phyloP scores from a whole-genome alignment of 1,140 invertebrate genomes.

The Calliphora vicina region DNA sequence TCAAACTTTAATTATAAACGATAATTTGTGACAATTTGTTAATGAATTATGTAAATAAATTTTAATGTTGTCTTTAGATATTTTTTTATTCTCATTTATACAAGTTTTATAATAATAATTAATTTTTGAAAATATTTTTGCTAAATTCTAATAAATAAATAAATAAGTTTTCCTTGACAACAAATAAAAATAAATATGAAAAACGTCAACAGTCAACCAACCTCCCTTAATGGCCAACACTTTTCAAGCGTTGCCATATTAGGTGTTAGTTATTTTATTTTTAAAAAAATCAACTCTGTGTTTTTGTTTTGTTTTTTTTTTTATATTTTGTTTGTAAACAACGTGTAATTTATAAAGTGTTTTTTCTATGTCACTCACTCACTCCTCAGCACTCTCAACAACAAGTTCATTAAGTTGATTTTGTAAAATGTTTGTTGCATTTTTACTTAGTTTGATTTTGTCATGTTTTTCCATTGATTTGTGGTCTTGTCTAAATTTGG shows the following conservation, averaged over 20 bases:
- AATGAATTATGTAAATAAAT: neutral
- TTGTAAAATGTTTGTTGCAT: neutral
- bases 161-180: neutral
- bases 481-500: neutral
- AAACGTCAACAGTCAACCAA: neutral
- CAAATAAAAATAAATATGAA: too few species aligned
- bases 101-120: neutral
- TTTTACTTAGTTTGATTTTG: neutral
- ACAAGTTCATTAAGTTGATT: neutral
- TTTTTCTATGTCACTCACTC: neutral
- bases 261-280: neutral
- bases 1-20: slow-evolving; percentile 10
- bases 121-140: neutral
- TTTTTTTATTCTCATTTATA: neutral
- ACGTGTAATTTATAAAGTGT: slow-evolving; percentile 16
- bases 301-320: too few species aligned
- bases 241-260: neutral
- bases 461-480: neutral
- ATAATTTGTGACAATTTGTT: slow-evolving; percentile 1
- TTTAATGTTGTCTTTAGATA: neutral
- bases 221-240: neutral
- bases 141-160: too few species aligned
- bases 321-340: too few species aligned
- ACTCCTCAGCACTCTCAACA: neutral
- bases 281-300: slow-evolving; percentile 8